Conservation (phyloP, 2,888 invertebrate genomes). For the Harpagoxenus sublaevis region DNA sequence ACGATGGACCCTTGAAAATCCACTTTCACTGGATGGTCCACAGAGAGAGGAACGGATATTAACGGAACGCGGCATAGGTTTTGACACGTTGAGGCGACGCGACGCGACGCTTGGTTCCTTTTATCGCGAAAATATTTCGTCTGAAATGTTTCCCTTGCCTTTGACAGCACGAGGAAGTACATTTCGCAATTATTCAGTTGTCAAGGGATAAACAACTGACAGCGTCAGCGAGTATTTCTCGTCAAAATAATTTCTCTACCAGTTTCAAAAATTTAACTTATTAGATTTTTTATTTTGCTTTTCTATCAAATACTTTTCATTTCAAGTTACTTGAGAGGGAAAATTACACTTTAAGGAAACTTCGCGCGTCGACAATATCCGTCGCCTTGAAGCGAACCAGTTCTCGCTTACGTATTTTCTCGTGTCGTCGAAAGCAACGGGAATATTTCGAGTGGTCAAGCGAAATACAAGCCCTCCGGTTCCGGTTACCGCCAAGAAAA, state of each 20-base stretch:
- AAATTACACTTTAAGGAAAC: background rate
- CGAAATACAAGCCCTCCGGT: conserved; percentile 5
- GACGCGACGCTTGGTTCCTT: background rate
- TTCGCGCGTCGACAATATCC: background rate
- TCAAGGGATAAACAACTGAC: background rate
- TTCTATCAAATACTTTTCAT: background rate
- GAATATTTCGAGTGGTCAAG: background rate
- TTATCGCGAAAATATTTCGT: background rate
- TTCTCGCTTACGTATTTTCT: background rate
- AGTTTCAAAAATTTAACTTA: background rate
- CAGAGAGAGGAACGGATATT: background rate
- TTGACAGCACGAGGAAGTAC: background rate
- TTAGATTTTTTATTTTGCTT: background rate
- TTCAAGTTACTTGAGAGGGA: background rate
- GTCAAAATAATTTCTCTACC: background rate
- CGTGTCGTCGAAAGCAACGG: background rate
- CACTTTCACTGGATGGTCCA: conserved; percentile 36
- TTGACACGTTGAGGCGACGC: background rate
- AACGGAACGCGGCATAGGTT: background rate
- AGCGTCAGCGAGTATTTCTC: background rate
- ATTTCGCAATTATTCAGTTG: background rate
- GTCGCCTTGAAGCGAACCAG: background rate
- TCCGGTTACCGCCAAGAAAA: conserved; percentile 13
- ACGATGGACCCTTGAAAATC: conserved; percentile 15
- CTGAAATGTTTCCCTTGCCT: background rate